These are phyloP conservation scores for Uria aalge DNA, from an alignment of 2,113 vertebrate genomes.

Conservation along the genomic window DNA sequence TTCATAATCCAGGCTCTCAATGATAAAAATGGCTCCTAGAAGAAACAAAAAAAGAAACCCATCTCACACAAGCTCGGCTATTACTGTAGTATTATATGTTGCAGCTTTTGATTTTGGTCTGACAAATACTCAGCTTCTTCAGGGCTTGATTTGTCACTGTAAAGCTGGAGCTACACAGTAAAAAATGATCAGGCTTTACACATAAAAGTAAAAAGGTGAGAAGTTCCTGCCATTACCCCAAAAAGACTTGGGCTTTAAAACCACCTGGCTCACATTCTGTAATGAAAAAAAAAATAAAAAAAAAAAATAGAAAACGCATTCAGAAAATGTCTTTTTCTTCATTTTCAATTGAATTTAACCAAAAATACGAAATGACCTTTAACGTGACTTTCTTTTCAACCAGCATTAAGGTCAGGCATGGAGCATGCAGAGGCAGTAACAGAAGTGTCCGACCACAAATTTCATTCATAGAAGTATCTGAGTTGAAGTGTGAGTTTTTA, in stretches of 20 bases:
- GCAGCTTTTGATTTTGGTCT: background rate
- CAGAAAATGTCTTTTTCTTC: background rate
- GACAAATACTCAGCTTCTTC: background rate
- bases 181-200: background rate
- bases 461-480: background rate
- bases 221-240: background rate
- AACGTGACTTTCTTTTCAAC: background rate
- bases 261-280: background rate
- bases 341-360: background rate
- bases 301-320: background rate
- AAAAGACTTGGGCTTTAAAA: background rate
- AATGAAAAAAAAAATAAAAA: background rate
- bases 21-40: conserved; percentile 89
- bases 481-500: background rate
- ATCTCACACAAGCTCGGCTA: background rate
- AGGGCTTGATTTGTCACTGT: background rate
- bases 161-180: background rate
- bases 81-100: background rate
- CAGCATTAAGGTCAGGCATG: background rate
- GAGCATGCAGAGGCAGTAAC: background rate
- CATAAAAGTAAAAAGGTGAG: background rate
- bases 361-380: background rate
- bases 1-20: conserved; percentile 91
- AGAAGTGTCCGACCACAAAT: background rate
- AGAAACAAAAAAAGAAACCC: background rate